phyloP scores from a whole-genome alignment of 2,797 vertebrate species.

The Morelia viridis region DNA sequence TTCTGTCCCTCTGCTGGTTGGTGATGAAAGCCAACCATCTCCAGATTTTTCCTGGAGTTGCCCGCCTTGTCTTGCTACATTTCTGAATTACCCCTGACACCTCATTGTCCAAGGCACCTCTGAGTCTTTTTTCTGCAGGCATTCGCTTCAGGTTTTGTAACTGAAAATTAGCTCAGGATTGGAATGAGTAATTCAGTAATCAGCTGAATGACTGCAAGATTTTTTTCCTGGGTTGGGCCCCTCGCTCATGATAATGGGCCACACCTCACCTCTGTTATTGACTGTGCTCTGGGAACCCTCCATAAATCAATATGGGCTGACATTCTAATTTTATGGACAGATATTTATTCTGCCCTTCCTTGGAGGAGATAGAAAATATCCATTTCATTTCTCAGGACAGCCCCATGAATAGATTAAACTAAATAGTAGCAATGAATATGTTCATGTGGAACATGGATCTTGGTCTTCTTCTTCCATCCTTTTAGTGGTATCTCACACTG shows the following conservation, averaged over 20 bases:
- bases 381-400: background rate
- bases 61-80: background rate
- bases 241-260: background rate
- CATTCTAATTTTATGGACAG: background rate
- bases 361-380: background rate
- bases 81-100: background rate
- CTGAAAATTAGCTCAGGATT: background rate
- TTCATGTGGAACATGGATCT: background rate
- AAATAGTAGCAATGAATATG: background rate
- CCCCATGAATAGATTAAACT: background rate
- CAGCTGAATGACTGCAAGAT: background rate
- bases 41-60: background rate
- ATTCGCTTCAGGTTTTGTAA: background rate
- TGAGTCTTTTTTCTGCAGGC: background rate
- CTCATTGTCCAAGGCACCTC: background rate
- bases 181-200: constrained; percentile 1
- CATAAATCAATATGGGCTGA: background rate
- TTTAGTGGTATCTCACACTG: background rate
- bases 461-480: background rate
- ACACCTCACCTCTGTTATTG: background rate
- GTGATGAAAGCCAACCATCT: no score
- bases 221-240: background rate
- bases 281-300: no score
- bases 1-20: background rate
- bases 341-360: background rate